A percentile compares a stretch with the other conserved stretches of the same genome.
Conservation (phyloP, 2,113 vertebrate species). For the Chloropsis hardwickii region DNA sequence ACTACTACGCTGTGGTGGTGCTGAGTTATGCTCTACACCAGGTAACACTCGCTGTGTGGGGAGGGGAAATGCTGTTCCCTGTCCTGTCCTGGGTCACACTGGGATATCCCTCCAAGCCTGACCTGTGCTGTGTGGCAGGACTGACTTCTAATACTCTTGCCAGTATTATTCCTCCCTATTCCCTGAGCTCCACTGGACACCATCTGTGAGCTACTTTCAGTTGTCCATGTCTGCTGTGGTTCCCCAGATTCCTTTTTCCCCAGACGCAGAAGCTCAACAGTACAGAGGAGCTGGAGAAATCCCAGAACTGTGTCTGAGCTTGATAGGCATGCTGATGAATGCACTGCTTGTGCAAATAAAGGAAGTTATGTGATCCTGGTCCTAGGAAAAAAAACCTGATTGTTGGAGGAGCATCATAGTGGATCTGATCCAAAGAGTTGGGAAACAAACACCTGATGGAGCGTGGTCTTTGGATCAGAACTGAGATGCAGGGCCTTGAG, state of each 20-base stretch:
- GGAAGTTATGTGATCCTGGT: not conserved
- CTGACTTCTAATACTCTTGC: not conserved
- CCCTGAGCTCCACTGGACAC: fast-evolving
- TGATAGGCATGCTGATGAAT: not conserved
- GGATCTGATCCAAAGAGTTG: not conserved
- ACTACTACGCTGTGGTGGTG: constrained; percentile 86
- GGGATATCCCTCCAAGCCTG: not conserved
- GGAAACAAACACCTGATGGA: not conserved
- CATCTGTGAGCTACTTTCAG: not conserved
- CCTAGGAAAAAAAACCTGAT: not conserved
- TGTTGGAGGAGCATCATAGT: not conserved
- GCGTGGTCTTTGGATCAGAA: not conserved
- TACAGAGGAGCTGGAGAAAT: not conserved
- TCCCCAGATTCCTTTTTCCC: not conserved
- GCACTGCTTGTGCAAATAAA: not conserved
- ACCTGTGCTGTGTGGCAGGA: not conserved
- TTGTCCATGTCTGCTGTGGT: not conserved
- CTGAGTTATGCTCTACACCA: constrained; percentile 94
- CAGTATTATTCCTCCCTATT: not conserved
- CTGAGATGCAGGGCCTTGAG: not conserved
- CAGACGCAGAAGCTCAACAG: not conserved
- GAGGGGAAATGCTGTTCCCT: not conserved
- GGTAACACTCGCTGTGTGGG: constrained; percentile 64
- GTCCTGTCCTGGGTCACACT: not conserved
- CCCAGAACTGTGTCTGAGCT: not conserved